Percentiles rank a stretch among this genome's conserved stretches.
phyloP scores from a whole-genome alignment of 2,113 vertebrate genomes.

The Emydura subglobosa region DNA sequence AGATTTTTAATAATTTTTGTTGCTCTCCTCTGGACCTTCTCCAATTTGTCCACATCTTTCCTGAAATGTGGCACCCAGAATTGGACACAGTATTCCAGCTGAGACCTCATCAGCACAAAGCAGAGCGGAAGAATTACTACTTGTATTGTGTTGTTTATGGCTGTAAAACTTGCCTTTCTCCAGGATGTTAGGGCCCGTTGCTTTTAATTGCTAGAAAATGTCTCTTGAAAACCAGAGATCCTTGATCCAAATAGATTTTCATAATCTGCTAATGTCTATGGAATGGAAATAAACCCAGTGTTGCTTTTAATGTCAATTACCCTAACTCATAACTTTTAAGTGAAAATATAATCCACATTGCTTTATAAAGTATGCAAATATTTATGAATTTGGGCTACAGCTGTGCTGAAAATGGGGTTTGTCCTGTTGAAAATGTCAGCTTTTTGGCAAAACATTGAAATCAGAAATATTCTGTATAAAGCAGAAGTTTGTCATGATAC shows the following conservation, averaged over 20 bases:
- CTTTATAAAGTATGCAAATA: neutral
- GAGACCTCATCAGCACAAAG: no score
- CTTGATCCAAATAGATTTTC: neutral
- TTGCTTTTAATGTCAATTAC: neutral
- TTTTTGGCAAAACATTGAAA: neutral
- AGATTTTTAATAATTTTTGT: no score
- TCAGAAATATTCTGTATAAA: neutral
- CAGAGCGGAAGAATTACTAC: neutral
- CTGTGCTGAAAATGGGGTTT: constrained; percentile 1
- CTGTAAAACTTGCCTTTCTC: neutral
- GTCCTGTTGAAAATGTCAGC: neutral
- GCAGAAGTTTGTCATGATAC: neutral
- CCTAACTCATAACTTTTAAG: neutral
- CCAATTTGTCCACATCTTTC: no score
- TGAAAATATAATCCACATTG: neutral
- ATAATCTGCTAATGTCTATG: neutral
- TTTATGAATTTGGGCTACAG: constrained; percentile 6
- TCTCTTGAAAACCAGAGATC: neutral
- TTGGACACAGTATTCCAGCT: no score
- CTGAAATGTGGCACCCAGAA: no score
- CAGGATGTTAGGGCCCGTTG: neutral
- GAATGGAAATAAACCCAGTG: neutral
- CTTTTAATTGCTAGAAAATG: neutral
- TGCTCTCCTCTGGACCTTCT: no score
- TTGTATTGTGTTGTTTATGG: neutral